A percentile compares a stretch with the other conserved stretches of the same genome.
Conservation (phyloP, 1,140 invertebrate species). For the Lepeophtheirus salmonis region DNA sequence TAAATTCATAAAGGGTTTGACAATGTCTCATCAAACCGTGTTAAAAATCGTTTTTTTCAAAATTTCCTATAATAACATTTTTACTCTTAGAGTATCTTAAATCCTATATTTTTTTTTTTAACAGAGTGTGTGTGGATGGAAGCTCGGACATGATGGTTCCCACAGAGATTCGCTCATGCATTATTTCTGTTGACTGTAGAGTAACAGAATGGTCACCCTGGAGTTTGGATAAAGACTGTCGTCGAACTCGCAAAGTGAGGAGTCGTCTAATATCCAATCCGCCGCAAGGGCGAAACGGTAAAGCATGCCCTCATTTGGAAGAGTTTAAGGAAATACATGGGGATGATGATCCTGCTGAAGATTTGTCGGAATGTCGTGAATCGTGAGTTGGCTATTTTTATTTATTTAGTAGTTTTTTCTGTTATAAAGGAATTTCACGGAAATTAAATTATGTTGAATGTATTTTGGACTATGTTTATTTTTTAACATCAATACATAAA, state of each 20-base stretch:
- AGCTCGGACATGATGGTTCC: neutral
- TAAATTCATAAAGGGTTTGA: no score
- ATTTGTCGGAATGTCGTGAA: neutral
- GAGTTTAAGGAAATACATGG: neutral
- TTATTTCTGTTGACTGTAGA: neutral
- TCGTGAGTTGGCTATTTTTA: neutral
- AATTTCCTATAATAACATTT: no score
- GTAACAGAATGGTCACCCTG: neutral
- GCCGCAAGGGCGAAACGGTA: neutral
- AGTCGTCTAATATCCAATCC: neutral
- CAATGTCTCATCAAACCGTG: no score
- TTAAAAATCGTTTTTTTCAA: no score
- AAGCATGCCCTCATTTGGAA: neutral
- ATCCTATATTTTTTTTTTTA: neutral
- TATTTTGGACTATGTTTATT: no score
- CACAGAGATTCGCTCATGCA: neutral
- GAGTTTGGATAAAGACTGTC: neutral
- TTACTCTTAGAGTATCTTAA: no score
- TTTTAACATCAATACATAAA: no score
- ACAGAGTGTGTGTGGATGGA: neutral
- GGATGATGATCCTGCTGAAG: neutral
- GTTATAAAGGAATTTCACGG: no score
- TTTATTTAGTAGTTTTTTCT: no score
- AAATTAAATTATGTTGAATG: no score
- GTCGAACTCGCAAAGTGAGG: neutral